A percentile compares a stretch with the other conserved stretches of the same genome.
These are phyloP conservation scores for Didymodactylos carnosus DNA, from an alignment of 2,888 invertebrate species.

Conservation along the genomic window DNA sequence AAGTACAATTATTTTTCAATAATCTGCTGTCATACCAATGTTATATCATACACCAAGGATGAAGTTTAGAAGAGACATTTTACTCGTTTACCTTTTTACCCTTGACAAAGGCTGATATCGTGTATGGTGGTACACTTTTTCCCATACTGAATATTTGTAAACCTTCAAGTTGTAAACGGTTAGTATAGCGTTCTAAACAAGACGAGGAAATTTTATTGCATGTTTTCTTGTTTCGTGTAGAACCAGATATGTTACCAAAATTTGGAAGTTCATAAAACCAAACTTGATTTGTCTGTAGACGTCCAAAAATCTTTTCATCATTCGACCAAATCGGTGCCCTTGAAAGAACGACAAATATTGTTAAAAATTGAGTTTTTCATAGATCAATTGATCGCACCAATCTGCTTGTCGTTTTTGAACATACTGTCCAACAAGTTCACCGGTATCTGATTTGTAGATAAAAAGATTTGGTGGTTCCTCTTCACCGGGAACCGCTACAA, in stretches of 20 bases:
- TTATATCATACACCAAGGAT: too few species aligned
- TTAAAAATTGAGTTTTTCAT: not conserved
- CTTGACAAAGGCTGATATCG: not conserved
- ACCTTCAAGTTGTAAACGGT: conserved; percentile 1
- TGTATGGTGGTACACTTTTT: not conserved
- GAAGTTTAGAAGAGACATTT: not conserved
- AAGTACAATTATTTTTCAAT: not conserved
- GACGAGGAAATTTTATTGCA: too few species aligned
- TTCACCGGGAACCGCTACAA: not conserved
- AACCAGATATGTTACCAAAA: not conserved
- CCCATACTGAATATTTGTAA: conserved; percentile 4
- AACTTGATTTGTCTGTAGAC: not conserved
- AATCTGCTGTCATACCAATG: too few species aligned
- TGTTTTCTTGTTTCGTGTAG: too few species aligned
- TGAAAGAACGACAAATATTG: conserved; percentile 2
- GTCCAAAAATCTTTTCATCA: conserved; percentile 2
- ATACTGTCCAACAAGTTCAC: not conserved
- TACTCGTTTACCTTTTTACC: conserved; percentile 10
- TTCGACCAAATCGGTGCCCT: not conserved
- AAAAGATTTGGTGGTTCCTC: conserved; percentile 3
- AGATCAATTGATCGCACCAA: not conserved
- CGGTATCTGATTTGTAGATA: not conserved
- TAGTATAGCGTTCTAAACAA: not conserved
- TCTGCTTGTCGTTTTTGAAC: conserved; percentile 10
- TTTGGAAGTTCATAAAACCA: conserved; percentile 2